Conservation (phyloP, 2,888 invertebrate genomes). For the Andrena praecox region DNA sequence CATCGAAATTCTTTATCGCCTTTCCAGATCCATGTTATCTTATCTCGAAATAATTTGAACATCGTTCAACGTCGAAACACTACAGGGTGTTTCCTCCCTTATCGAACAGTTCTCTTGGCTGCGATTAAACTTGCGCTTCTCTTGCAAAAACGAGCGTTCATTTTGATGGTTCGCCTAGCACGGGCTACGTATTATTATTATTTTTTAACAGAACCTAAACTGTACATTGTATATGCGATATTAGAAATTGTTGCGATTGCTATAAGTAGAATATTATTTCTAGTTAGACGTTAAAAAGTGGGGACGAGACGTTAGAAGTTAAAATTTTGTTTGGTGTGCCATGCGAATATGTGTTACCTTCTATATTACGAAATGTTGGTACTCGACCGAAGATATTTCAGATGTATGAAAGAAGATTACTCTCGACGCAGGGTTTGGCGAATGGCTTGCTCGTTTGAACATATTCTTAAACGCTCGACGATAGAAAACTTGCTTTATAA, state of each 20-base stretch:
- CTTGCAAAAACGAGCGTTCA: background rate
- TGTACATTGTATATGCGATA: constrained; percentile 49
- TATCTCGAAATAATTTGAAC: constrained; percentile 33
- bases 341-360: constrained; percentile 6
- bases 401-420: background rate
- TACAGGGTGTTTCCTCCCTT: background rate
- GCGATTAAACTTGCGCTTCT: constrained; percentile 12
- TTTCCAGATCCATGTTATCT: constrained; percentile 10
- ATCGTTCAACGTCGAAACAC: constrained; percentile 15
- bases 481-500: constrained; percentile 28
- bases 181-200: constrained; percentile 9
- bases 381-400: constrained; percentile 12
- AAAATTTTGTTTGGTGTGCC: constrained; percentile 10
- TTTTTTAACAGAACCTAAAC: constrained; percentile 42
- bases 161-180: constrained; percentile 32
- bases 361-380: constrained; percentile 8
- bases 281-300: constrained; percentile 30
- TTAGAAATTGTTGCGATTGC: constrained; percentile 25
- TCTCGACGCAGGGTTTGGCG: constrained; percentile 20
- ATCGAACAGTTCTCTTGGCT: constrained; percentile 27
- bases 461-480: constrained; percentile 26
- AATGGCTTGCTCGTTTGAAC: constrained; percentile 6
- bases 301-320: constrained; percentile 5
- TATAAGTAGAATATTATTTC: constrained; percentile 35
- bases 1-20: constrained; percentile 1